Conservation (phyloP, 2,797 vertebrate species). For the Setipinna tenuifilis region DNA sequence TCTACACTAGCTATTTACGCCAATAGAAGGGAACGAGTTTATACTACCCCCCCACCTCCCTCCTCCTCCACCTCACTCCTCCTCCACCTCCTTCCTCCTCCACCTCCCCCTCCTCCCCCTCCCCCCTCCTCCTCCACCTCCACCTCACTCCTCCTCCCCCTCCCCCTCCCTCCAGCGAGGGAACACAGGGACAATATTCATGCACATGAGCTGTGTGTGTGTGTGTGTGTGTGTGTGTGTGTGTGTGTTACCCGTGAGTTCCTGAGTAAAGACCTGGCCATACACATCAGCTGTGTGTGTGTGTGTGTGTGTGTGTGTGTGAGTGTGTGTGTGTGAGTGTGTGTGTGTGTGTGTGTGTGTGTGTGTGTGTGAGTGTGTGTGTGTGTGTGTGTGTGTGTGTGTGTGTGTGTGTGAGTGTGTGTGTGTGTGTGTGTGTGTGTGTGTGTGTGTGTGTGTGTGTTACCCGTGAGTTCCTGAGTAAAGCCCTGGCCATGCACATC, state of each 20-base stretch:
- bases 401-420: constrained; percentile 26
- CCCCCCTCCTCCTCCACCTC: too few species aligned
- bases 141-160: too few species aligned
- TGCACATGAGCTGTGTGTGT: too few species aligned
- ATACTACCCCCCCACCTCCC: too few species aligned
- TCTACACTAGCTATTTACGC: too few species aligned
- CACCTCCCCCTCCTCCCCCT: too few species aligned
- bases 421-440: neutral
- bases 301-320: neutral
- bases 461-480: constrained; percentile 83
- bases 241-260: neutral
- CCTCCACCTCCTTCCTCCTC: too few species aligned
- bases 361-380: constrained; percentile 33
- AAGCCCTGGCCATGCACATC: constrained; percentile 82
- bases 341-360: constrained; percentile 1
- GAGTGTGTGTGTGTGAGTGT: constrained; percentile 67
- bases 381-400: neutral
- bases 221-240: constrained; percentile 13
- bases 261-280: too few species aligned
- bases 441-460: constrained; percentile 28
- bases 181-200: too few species aligned
- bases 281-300: neutral
- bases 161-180: too few species aligned
- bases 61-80: too few species aligned
- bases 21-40: too few species aligned